Evolutionary conservation across 64 coral and sea anemone species (phyloP), one percentile per base, ranked within the genome.

Genomic region (Astreopora myriophthalma): DNA sequence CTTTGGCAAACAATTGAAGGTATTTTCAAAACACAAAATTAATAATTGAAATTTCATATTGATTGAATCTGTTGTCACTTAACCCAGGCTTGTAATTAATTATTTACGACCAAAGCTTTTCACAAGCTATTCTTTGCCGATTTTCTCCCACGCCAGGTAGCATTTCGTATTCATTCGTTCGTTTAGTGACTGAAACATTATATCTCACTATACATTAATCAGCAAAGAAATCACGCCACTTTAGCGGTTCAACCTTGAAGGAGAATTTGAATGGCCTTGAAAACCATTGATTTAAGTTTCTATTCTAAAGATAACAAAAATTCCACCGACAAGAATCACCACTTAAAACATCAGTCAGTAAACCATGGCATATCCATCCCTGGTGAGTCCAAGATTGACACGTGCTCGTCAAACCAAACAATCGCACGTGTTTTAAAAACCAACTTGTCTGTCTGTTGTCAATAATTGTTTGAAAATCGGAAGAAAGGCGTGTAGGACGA

Each of bases 41-140:
- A 92, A 92, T 92, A 63, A 92, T 92, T 92, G 90, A 92, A 92
- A 92, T 92, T 92, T 92, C 90, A 86, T 92, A 74, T 92, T 86
- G 80, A 92, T 92, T 64, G 79, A 92, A 92, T 92, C 90, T 92
- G 68, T 75, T 92, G 75, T 76, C 90, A 92, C 90, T 92, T 86
- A 70, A 76, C 80, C 90, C 58, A 76, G 39, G 34, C 28, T 0
- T 11, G 23, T 9, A 72, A 89, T 91, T 13, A 91, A 81, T 91
- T 35, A 91, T 91, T 73, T 51, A 71, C 38, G 28, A 49, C 34
- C 28, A 25, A 68, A 73, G 26, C 84, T 65, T 83, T 83, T 83
- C 79, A 65, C 79, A 64, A 83, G 52, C 34, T 39, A 35, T 36
- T 38, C 76, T 60, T 10, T 80, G 16, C 10, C 73, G 73, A 35